Percentiles rank a stretch among this genome's conserved stretches.
Evolutionary conservation across 37 sponge, comb jelly and placozoan genomes (phyloP).

Genomic region (Petrosia ficiformis): DNA sequence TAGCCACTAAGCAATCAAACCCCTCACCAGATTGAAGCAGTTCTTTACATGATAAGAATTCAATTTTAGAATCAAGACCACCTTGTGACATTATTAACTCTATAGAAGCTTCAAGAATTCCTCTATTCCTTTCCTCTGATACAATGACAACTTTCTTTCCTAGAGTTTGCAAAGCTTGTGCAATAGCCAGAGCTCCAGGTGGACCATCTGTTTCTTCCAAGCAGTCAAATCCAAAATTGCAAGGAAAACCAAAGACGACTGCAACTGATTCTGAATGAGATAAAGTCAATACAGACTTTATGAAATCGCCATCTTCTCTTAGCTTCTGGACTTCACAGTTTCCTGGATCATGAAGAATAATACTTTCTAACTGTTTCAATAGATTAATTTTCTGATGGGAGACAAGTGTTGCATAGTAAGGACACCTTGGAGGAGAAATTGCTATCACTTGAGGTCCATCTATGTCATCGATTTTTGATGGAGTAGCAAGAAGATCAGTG

Average conservation of each 20-base stretch:
- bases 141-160: constrained; percentile 55
- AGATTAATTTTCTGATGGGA: background rate
- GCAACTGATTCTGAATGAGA: constrained; percentile 67
- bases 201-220: constrained; percentile 78
- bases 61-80: constrained; percentile 17
- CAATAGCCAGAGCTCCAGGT: constrained; percentile 71
- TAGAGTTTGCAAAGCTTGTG: constrained; percentile 48
- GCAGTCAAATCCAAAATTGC: constrained; percentile 59
- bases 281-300: constrained; percentile 55
- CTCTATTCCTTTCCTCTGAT: constrained; percentile 5
- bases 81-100: constrained; percentile 14
- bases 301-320: constrained; percentile 49
- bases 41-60: constrained; percentile 11
- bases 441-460: constrained; percentile 12
- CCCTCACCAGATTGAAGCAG: constrained; percentile 5
- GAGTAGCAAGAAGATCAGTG: constrained; percentile 33
- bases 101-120: constrained; percentile 27
- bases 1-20: constrained; percentile 80
- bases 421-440: constrained; percentile 30
- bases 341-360: constrained; percentile 67
- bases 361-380: constrained; percentile 35
- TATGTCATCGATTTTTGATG: background rate
- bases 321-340: constrained; percentile 34
- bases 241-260: constrained; percentile 72
- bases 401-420: constrained; percentile 46